phyloP scores from a whole-genome alignment of 1,140 invertebrate genomes.

The Aphaenogaster ashmeadi region DNA sequence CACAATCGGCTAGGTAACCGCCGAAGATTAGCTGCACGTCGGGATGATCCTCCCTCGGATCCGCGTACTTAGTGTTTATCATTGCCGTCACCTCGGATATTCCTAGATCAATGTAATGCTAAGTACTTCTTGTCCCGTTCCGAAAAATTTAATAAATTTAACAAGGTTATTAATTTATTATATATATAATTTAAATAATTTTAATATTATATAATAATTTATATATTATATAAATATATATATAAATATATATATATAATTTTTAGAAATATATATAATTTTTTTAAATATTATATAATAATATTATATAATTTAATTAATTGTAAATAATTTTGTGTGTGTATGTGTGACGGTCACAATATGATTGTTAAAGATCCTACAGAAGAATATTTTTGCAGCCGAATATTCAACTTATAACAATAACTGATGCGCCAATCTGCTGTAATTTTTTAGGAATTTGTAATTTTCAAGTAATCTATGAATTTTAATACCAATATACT shows the following conservation, averaged over 20 bases:
- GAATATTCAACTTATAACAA: not conserved
- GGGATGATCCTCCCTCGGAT: slow-evolving; percentile 92
- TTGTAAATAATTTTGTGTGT: not conserved
- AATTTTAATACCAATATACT: not conserved
- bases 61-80: slow-evolving; percentile 93
- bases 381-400: not conserved
- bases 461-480: not conserved
- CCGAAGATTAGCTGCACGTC: slow-evolving; percentile 96
- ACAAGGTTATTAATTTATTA: not conserved
- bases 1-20: slow-evolving; percentile 93
- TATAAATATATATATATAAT: too few relatives aligned
- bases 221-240: too few relatives aligned
- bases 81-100: slow-evolving; percentile 95
- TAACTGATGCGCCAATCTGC: not conserved
- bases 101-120: slow-evolving; percentile 82
- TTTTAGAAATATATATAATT: too few relatives aligned
- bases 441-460: not conserved
- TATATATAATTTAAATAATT: not conserved
- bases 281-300: too few relatives aligned
- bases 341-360: not conserved
- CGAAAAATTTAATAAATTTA: not conserved
- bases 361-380: not conserved
- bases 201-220: too few relatives aligned
- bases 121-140: not conserved
- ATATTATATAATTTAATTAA: too few relatives aligned